Base-by-base conservation (phyloP, 2,113 vertebrate genomes). In the Gavialis gangeticus region DNA sequence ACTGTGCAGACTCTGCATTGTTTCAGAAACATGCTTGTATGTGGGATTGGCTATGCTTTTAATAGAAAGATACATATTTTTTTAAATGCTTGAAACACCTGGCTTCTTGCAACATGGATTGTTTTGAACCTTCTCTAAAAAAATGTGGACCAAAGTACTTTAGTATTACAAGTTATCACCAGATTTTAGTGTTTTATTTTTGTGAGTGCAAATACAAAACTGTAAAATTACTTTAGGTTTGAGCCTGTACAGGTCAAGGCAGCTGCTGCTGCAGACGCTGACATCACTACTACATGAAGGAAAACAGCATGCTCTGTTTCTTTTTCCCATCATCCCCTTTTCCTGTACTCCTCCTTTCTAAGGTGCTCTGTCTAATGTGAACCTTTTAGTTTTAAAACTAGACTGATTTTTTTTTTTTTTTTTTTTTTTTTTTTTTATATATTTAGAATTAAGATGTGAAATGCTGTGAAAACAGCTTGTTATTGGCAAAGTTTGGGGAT, bases 231-330 rank as follows among this genome's bases (percentile, higher is more conserved):
- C 71, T 96, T 34, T 77, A 79, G 94, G 79, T 92, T 86, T 91
- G 84, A 96, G 95, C 94, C 91, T 84, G 83, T 85, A 93, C 94
- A 97, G 96, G 97, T 97, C 97, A 97, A 86, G 96, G 94, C 88
- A 94, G 30, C 95, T 94, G 89, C 95, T 89, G 91, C 79, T 97
- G 97, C 97, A 97, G 98, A 91, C 69, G 0, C 46, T 98, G 98
- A 97, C 97, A 98, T 98, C 97, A 97, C 93, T 97, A 58, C 96
- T 97, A 85, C 95, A 93, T 96, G 97, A 98, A 97, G 97, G 97
- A 96, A 95, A 97, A 93, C 94, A 96, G 89, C 93, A 30, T 66
- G 28, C 63, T 96, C 95, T 95, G 87, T 87, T 86, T 90, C 94
- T 96, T 75, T 57, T 13, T 76, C 83, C 79, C 62, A 10, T 87